Evolutionary conservation across 2,888 invertebrate species (phyloP).

Genomic region (Volucella inanis): DNA sequence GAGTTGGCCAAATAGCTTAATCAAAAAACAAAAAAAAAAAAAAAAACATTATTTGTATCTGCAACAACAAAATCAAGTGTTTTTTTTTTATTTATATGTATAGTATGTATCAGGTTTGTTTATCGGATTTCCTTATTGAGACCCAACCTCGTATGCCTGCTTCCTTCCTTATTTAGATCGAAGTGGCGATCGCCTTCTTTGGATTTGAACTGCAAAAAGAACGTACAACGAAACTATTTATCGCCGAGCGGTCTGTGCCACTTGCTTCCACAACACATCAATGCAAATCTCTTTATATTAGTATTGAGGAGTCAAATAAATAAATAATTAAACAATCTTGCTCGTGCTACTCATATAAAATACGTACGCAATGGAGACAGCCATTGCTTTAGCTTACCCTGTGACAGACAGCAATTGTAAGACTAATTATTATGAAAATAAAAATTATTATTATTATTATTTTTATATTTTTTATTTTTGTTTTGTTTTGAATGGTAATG

Average conservation of each 20-base stretch:
- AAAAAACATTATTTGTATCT: background rate
- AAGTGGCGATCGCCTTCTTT: slow-evolving; percentile 71
- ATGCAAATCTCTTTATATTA: slow-evolving; percentile 56
- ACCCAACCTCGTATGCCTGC: slow-evolving; percentile 59
- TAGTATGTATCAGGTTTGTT: slow-evolving; percentile 65
- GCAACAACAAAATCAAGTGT: slow-evolving; percentile 24
- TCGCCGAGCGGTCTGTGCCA: slow-evolving; percentile 53
- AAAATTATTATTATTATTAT: slow-evolving; percentile 55
- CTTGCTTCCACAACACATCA: slow-evolving; percentile 44
- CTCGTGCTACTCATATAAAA: slow-evolving; percentile 61
- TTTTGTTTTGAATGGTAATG: slow-evolving; percentile 44
- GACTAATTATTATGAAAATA: slow-evolving; percentile 67
- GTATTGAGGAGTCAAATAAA: slow-evolving; percentile 43
- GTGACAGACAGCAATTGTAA: slow-evolving; percentile 57
- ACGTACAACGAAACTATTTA: slow-evolving; percentile 66
- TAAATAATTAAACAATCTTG: slow-evolving; percentile 66
- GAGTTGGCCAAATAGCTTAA: slow-evolving; percentile 26
- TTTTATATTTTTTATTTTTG: too few species aligned
- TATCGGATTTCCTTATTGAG: slow-evolving; percentile 74
- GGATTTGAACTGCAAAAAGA: slow-evolving; percentile 45
- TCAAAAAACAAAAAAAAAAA: background rate
- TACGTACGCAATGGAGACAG: slow-evolving; percentile 20
- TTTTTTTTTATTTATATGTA: slow-evolving; percentile 26
- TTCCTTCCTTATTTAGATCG: slow-evolving; percentile 74
- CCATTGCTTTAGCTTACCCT: slow-evolving; percentile 15